phyloP scores from a whole-genome alignment of 2,888 invertebrate genomes.

The Drosophila acutilabella region DNA sequence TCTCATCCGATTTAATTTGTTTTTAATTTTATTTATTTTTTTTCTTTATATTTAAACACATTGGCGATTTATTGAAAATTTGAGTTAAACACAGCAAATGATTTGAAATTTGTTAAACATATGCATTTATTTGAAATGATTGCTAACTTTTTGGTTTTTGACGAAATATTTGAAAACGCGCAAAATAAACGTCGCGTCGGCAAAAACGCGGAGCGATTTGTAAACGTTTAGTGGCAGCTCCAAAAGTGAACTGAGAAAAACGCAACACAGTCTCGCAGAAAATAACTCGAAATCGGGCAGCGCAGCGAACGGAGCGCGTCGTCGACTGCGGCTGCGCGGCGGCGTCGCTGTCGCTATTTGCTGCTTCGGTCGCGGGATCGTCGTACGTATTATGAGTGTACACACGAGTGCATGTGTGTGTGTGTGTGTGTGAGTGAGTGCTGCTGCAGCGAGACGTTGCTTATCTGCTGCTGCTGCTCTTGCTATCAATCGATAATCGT shows the following conservation, averaged over 20 bases:
- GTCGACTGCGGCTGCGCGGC: conserved; percentile 62
- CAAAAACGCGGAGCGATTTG: conserved; percentile 66
- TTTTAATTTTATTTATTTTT: neutral
- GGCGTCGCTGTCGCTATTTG: conserved; percentile 45
- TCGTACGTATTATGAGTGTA: neutral
- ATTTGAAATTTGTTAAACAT: neutral
- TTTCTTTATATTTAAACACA: neutral
- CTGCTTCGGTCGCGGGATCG: conserved; percentile 48
- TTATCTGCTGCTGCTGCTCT: conserved; percentile 54
- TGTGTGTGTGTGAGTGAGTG: conserved; percentile 29
- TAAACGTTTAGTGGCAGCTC: conserved; percentile 66
- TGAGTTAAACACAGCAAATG: conserved; percentile 4
- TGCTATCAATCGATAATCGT: conserved; percentile 77
- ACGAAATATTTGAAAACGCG: conserved; percentile 51
- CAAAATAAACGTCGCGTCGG: conserved; percentile 35
- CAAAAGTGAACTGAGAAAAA: conserved; percentile 71
- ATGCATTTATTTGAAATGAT: conserved; percentile 3
- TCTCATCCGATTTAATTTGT: neutral
- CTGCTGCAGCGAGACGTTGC: conserved; percentile 49
- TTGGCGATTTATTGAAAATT: neutral
- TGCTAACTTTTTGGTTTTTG: conserved; percentile 19
- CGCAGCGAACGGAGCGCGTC: conserved; percentile 40
- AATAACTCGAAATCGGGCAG: conserved; percentile 66
- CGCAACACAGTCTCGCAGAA: conserved; percentile 67
- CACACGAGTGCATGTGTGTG: neutral